Evolutionary conservation across 2,797 vertebrate species (phyloP), one percentile per base, ranked within the genome.

Genomic region (Epinephelus awoara): DNA sequence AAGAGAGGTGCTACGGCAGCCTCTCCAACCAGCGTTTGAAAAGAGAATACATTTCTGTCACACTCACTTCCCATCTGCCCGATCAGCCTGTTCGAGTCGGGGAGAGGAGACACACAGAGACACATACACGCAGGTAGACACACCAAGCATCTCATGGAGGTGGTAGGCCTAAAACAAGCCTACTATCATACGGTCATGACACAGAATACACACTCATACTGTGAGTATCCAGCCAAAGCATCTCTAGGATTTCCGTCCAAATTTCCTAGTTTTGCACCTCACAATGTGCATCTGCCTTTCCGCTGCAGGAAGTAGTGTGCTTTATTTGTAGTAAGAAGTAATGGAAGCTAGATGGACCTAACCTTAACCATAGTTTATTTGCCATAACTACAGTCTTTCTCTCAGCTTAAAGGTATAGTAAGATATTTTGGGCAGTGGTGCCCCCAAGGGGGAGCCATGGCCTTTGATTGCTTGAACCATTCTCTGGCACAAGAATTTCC

Each of bases 11-110:
- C 70, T 58, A 65, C 66, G 27, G 83, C 79, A 72, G 83, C 85
- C 77, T 87, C 85, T 87, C 78, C 88, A 90, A 80, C 72, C 78
- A 13, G 81, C 67, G 85, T 93, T 93, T 92, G 86, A 93, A 87
- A 88, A 66, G 82, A 83, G 87, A 94, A 93, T 91, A 90, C 87
- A 90, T 91, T 93, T 93, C 85, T 93, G 93, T 94, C 92, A 94
- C 87, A 90, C 78, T 89, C 87, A 86, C 88, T 91, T 92, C 78
- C 49, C 67, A 17, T 93, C 87, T 83, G 72, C 72, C 49, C 23
- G 64, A 83, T 87, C 81, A 81, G 65, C 70, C 71, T 13, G 67
- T 75, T 81, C 40, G 58, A 85, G 75, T 79, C 21, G 4, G 67
- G 50, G 25, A 67, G 17, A 55, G 65, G 63, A 89, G 79, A 80